A percentile compares a stretch with the other conserved stretches of the same genome.
Conservation (phyloP, 2,113 vertebrate species). For the Pterocles burchelli region DNA sequence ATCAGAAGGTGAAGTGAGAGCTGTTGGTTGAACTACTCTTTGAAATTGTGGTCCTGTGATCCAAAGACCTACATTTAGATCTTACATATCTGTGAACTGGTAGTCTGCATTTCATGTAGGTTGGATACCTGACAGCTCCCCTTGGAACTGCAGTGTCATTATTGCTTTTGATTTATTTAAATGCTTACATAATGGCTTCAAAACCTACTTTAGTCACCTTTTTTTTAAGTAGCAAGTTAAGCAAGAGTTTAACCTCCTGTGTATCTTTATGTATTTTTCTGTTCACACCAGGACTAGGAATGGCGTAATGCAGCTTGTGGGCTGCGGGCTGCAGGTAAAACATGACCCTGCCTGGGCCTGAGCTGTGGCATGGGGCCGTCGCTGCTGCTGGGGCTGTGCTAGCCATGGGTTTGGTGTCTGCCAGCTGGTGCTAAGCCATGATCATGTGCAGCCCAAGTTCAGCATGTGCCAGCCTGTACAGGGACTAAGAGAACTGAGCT, state of each 20-base stretch:
- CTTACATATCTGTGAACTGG: not conserved
- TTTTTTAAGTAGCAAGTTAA: not conserved
- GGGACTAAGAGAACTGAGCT: not conserved
- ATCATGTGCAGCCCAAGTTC: accelerated
- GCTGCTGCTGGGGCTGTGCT: not conserved
- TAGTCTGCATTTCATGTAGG: not conserved
- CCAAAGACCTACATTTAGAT: not conserved
- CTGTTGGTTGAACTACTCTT: not conserved
- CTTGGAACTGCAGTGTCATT: not conserved
- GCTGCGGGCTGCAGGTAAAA: not conserved
- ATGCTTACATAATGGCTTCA: not conserved
- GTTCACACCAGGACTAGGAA: not conserved
- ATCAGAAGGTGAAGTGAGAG: slow-evolving; percentile 19
- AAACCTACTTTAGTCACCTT: not conserved
- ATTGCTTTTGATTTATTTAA: slow-evolving; percentile 12
- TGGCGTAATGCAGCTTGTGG: accelerated
- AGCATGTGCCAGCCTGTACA: accelerated
- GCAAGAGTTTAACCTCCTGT: not conserved
- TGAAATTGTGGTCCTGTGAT: slow-evolving; percentile 4
- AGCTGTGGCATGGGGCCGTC: not conserved
- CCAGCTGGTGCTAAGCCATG: not conserved
- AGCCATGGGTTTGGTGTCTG: not conserved
- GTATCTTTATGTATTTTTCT: not conserved
- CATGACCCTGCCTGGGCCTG: not conserved
- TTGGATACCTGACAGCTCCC: not conserved